phyloP scores from a whole-genome alignment of 2,888 invertebrate genomes.

The Acronicta leporina region DNA sequence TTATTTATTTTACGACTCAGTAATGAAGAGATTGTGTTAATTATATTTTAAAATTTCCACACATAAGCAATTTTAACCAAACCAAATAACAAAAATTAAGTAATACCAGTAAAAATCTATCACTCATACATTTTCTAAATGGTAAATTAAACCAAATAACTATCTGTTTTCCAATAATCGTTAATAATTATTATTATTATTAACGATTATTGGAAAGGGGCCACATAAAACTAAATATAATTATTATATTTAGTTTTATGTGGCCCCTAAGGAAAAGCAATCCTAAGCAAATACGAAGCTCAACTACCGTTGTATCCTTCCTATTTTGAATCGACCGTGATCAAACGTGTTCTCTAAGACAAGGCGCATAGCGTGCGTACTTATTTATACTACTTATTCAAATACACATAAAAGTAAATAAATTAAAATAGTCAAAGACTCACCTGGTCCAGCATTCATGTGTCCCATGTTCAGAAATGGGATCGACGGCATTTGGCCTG shows the following conservation, averaged over 20 bases:
- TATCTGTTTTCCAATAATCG: neutral
- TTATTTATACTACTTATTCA: neutral
- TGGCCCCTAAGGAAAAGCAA: neutral
- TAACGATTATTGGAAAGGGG: no score
- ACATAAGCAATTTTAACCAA: neutral
- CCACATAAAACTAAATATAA: no score
- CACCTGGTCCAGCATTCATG: neutral
- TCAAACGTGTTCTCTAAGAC: neutral
- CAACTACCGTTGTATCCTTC: neutral
- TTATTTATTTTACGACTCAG: neutral
- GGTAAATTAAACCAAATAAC: neutral
- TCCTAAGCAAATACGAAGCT: neutral
- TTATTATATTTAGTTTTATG: neutral
- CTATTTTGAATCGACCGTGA: neutral
- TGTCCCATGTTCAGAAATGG: neutral
- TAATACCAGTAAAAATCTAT: neutral
- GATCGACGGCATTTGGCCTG: neutral
- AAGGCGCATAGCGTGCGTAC: neutral
- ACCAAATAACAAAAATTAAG: conserved; percentile 11
- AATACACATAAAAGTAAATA: neutral
- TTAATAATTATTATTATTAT: no score
- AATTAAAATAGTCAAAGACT: neutral
- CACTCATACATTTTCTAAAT: neutral
- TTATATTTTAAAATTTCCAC: neutral
- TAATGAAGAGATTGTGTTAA: neutral